phyloP scores from a whole-genome alignment of 2,888 invertebrate genomes.

The Dryocosmus kuriphilus region DNA sequence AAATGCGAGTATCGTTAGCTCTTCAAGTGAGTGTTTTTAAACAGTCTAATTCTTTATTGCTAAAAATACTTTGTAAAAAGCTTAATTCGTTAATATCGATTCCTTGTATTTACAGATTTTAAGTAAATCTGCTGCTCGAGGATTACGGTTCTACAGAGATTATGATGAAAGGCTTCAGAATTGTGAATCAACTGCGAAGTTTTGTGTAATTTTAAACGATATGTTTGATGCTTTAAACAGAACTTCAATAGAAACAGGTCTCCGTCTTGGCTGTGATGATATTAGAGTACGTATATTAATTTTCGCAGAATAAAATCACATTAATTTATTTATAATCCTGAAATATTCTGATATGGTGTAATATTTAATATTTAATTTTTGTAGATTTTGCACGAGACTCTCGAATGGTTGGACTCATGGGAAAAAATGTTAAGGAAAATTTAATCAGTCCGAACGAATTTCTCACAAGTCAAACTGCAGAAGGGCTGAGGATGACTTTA shows the following conservation, averaged over 20 bases:
- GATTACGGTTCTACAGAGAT: neutral
- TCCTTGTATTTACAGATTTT: neutral
- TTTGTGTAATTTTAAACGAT: neutral
- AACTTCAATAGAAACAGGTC: neutral
- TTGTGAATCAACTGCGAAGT: no score
- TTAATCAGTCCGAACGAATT: no score
- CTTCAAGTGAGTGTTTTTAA: neutral
- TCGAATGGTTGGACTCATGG: neutral
- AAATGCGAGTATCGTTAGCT: conserved; percentile 15
- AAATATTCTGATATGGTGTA: no score
- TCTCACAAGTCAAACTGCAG: no score
- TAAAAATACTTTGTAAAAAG: no score
- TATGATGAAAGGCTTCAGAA: no score
- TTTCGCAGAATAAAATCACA: neutral
- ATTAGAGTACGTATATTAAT: neutral
- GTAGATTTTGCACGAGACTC: neutral
- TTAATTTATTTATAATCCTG: no score
- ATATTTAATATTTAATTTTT: no score
- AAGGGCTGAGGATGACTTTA: no score
- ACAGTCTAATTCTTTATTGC: neutral
- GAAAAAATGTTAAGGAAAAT: no score
- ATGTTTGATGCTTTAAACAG: neutral
- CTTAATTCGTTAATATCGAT: no score
- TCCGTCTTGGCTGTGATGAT: neutral
- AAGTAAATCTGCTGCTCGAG: neutral